phyloP scores from a whole-genome alignment of 1,140 invertebrate species.

The Physella acuta region DNA sequence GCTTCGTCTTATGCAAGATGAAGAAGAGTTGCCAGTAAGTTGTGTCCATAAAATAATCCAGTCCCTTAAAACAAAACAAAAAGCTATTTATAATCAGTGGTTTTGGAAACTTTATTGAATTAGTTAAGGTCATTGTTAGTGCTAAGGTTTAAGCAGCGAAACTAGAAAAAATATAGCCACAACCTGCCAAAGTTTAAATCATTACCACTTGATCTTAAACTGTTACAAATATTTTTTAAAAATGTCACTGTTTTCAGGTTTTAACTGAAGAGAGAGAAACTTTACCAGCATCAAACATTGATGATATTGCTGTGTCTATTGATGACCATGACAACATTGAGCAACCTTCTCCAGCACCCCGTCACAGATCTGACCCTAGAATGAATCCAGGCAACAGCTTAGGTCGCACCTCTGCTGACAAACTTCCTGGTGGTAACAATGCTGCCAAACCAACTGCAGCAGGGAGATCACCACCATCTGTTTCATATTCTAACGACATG shows the following conservation, averaged over 20 bases:
- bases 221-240: no score
- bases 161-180: no score
- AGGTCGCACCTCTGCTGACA: not conserved
- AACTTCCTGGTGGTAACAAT: not conserved
- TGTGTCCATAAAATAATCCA: no score
- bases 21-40: slow-evolving; percentile 28
- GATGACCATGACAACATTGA: slow-evolving; percentile 33
- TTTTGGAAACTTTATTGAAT: no score
- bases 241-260: slow-evolving; percentile 33
- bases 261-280: slow-evolving; percentile 48
- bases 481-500: slow-evolving; percentile 30
- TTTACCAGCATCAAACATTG: slow-evolving; percentile 45
- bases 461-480: not conserved
- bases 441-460: not conserved
- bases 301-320: slow-evolving; percentile 45
- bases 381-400: slow-evolving; percentile 9
- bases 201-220: no score
- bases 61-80: no score
- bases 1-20: slow-evolving; percentile 33
- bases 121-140: no score
- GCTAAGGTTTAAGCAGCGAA: no score
- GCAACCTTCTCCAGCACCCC: not conserved
- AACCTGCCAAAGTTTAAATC: no score
- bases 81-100: no score
- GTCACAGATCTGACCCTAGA: slow-evolving; percentile 20